These are phyloP conservation scores for Oreocharis arfaki DNA, from an alignment of 2,113 vertebrate genomes.

Conservation along the genomic window DNA sequence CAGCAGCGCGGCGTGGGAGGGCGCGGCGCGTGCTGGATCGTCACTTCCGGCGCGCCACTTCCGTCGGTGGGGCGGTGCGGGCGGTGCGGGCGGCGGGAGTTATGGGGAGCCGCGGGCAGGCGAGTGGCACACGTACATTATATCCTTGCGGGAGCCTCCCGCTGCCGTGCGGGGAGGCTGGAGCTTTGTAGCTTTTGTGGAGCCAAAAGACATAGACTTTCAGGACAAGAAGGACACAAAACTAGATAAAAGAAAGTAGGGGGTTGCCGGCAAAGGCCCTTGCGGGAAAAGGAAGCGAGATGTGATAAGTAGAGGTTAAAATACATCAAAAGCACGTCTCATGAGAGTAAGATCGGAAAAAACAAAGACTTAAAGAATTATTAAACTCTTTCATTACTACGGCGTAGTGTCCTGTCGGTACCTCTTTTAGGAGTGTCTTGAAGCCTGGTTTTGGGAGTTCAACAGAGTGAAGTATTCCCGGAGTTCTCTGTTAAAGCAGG, in stretches of 20 bases:
- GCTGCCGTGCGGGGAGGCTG: fast-evolving
- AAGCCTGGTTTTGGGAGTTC: fast-evolving
- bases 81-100: not conserved
- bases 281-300: not conserved
- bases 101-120: conserved; percentile 9
- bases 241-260: no score
- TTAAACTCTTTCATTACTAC: fast-evolving
- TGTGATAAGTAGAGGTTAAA: not conserved
- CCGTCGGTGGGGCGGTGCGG: fast-evolving
- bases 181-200: not conserved
- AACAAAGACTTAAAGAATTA: no score
- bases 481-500: not conserved
- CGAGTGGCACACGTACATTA: fast-evolving
- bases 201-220: not conserved
- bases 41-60: not conserved
- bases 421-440: not conserved
- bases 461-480: fast-evolving
- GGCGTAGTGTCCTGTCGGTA: no score
- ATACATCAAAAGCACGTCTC: not conserved
- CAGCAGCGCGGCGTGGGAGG: fast-evolving
- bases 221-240: not conserved
- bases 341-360: not conserved
- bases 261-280: fast-evolving
- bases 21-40: fast-evolving
- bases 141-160: fast-evolving